Conservation (phyloP, 2,888 invertebrate species). For the Zaprionus bogoriensis region DNA sequence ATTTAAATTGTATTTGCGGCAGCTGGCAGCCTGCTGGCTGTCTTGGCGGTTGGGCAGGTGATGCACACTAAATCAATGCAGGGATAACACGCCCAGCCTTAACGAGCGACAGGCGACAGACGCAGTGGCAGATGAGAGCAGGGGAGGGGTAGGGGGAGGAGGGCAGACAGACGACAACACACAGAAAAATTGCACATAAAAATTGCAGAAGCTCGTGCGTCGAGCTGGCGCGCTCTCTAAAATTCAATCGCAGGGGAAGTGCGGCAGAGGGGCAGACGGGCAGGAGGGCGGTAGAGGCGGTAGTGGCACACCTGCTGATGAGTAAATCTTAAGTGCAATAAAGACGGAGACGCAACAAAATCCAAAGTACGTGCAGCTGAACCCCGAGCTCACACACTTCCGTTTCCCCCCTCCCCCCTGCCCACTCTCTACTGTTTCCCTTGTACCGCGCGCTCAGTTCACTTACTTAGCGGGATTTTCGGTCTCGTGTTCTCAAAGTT, state of each 20-base stretch:
- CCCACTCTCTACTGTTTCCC: not conserved
- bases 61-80: conserved; percentile 46
- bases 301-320: conserved; percentile 72
- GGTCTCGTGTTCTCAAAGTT: conserved; percentile 63
- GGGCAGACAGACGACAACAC: not conserved
- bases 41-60: conserved; percentile 38
- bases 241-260: conserved; percentile 63
- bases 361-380: conserved; percentile 78
- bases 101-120: conserved; percentile 70
- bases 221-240: conserved; percentile 43
- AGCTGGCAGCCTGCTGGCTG: conserved; percentile 17
- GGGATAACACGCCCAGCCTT: conserved; percentile 54
- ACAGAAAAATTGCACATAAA: conserved; percentile 66
- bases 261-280: not conserved
- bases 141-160: not conserved
- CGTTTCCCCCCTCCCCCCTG: not conserved
- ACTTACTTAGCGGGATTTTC: conserved; percentile 80
- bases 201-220: conserved; percentile 62
- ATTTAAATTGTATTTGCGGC: conserved; percentile 77
- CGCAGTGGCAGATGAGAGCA: conserved; percentile 21
- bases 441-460: conserved; percentile 10
- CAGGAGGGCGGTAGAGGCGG: no score
- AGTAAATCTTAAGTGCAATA: conserved; percentile 79
- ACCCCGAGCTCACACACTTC: conserved; percentile 21
- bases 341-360: conserved; percentile 72